Base-by-base conservation (phyloP, 2,113 vertebrate genomes). In the Muscicapa adusta region DNA sequence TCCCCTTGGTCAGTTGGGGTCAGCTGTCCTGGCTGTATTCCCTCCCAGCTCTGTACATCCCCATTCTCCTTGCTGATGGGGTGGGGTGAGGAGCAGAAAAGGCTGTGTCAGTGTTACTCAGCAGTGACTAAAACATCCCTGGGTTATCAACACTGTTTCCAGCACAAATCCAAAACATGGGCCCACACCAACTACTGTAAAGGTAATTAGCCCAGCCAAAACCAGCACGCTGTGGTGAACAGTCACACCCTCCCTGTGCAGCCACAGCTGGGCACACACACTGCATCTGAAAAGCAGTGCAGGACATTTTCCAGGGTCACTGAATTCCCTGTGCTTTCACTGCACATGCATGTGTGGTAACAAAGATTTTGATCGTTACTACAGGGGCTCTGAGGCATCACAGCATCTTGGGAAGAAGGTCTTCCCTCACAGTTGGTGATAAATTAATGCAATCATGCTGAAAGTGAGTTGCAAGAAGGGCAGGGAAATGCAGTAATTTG, bases 221-320 rank as follows among this genome's bases (percentile, higher is more conserved):
- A 14, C 10, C 29, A n/a, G 23, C 38, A 4, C 1, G 1, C 18
- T 0, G 0, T 15, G 38, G 50, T 28, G 33, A 42, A 7, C 29
- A 24, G 48, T 23, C 40, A 16, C 31, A 5, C 19, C 7, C 26
- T 47, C 29, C 23, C 40, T 10, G 0, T 12, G 24, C 15, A 1
- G 47, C 68, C 3, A 3, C 51, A 24, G 25, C 20, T 36, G 45
- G 50, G 36, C 40, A 19, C 40, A 19, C 40, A 6, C 45, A 6
- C 12, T 2, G 0, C 1, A 2, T 24, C 31, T 40, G 47, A 50
- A 16, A 34, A 89, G 40, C 3, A 28, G 31, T 6, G 3, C 62
- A 17, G 63, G 62, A 40, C 11, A 0, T 61, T 65, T 54, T 33
- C 58, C 65, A 65, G 0, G 22, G 36, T 62, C 42, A 22, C 18